Evolutionary conservation across 2,113 vertebrate genomes (phyloP), one percentile per base, ranked within the genome.

Genomic region (Heteronetta atricapilla): DNA sequence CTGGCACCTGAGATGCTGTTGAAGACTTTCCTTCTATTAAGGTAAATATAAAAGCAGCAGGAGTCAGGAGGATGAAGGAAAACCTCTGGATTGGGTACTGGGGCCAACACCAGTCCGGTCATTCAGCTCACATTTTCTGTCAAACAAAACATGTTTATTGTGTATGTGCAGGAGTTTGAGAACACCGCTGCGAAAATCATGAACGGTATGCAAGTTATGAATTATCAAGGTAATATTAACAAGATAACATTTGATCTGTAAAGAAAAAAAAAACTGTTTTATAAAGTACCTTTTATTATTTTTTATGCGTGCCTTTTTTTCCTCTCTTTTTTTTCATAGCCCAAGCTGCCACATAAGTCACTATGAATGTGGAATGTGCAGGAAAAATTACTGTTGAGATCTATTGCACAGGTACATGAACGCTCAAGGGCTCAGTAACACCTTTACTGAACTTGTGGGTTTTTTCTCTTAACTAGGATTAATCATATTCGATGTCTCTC

Each of bases 401-500:
- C 56, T n/a, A 2, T 42, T 68, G 29, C 44, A 81, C 8, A 77
- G 38, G 15, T 66, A 44, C 14, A 10, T 48, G 44, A 67, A 22
- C 58, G n/a, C 19, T 90, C 40, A 73, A 23, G 31, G 33, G 46
- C 19, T n/a, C 0, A 0, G 3, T 26, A 90, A 52, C 7, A 7
- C 8, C 63, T 64, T 38, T 80, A 56, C 31, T 73, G n/a, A 80
- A 42, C 34, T 63, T 74, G 8, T 21, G 33, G 10, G 5, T 10
- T 36, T 62, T 62, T 34, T 93, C 58, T 48, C 18, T 33, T 62
- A 36, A 28, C 20, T 60, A 69, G 11, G 22, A 64, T 76, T 46
- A 76, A 73, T 85, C 79, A 46, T 48, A 52, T 85, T 59, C 79
- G 78, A 79, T 69, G n/a, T 48, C 29, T 88, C 50, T 80, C 42